phyloP scores from a whole-genome alignment of 2,888 invertebrate genomes.

The Cheilosia impressa region DNA sequence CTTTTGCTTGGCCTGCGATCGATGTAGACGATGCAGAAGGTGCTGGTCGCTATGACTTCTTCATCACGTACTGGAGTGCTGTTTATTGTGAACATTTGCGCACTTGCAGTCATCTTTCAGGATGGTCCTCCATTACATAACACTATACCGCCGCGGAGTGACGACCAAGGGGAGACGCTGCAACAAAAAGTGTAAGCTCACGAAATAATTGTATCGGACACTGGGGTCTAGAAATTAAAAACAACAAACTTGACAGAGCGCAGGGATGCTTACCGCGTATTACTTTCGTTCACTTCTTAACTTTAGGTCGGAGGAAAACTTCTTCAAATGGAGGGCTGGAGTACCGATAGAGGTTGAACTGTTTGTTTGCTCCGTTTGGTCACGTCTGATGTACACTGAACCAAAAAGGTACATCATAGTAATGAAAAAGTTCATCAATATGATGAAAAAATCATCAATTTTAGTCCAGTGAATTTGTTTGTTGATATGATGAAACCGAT shows the following conservation, averaged over 20 bases:
- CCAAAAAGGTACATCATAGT: too few relatives aligned
- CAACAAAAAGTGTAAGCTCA: constrained; percentile 53
- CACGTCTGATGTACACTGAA: too few relatives aligned
- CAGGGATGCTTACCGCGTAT: constrained; percentile 7
- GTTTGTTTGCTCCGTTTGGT: too few relatives aligned
- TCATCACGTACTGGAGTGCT: constrained; percentile 71
- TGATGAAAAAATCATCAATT: too few relatives aligned
- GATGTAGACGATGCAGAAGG: constrained; percentile 46
- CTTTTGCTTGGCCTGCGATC: constrained; percentile 1
- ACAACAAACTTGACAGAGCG: neutral
- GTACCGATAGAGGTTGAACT: neutral
- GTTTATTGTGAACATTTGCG: constrained; percentile 71
- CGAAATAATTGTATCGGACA: constrained; percentile 69
- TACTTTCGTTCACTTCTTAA: constrained; percentile 30
- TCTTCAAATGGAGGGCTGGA: neutral
- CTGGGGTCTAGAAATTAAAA: constrained; percentile 16
- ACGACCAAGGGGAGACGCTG: constrained; percentile 2
- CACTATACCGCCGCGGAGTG: constrained; percentile 27
- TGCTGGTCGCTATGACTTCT: constrained; percentile 73
- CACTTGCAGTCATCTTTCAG: constrained; percentile 70
- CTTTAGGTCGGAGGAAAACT: neutral
- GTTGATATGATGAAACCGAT: too few relatives aligned
- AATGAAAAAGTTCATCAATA: too few relatives aligned
- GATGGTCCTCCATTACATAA: constrained; percentile 71
- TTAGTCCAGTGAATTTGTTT: too few relatives aligned